Evolutionary conservation across 2,113 vertebrate genomes (phyloP), one percentile per base, ranked within the genome.

Genomic region (Entelurus aequoreus): DNA sequence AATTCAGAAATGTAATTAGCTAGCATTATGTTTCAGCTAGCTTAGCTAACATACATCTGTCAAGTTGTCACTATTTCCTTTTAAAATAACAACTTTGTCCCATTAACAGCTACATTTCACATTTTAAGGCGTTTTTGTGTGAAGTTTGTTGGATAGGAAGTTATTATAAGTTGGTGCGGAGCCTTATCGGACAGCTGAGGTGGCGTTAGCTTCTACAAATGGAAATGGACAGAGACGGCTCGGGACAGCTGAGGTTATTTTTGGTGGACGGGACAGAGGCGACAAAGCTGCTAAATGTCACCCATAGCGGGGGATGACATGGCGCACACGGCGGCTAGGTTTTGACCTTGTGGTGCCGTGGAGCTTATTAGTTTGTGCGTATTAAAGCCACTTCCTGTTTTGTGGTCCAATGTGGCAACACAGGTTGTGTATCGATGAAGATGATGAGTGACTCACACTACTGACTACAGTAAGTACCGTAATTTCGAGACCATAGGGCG

Each of bases 221-320:
- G 93, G 91, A 81, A 84, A 90, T 92, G 88, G 69, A n/a, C 69
- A 62, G 90, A 94, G 92, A 98, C 76, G 69, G 83, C 87, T 52
- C 62, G 77, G 66, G 80, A 97, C 95, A 99, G 95, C 96, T 98
- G 96, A 86, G 90, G 90, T 89, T 99, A 99, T 99, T 99, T 97
- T 94, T 72, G 70, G 88, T 88, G 89, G 89, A 89, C 83, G 78
- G 77, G 54, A 83, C 77, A 78, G 90, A 90, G 86, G 92, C 88
- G 93, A 88, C 81, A 85, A 84, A 81, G 76, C 73, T 79, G 69
- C 62, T 74, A 82, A 89, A 92, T 91, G 87, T 89, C 87, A 86
- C 52, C 73, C 66, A 82, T 64, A 82, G 80, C 87, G 83, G 88
- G 80, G 69, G 71, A 83, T 11, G 10, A 46, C 9, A 46, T 4